phyloP scores from a whole-genome alignment of 2,888 invertebrate species.

The Drosophila limbata region DNA sequence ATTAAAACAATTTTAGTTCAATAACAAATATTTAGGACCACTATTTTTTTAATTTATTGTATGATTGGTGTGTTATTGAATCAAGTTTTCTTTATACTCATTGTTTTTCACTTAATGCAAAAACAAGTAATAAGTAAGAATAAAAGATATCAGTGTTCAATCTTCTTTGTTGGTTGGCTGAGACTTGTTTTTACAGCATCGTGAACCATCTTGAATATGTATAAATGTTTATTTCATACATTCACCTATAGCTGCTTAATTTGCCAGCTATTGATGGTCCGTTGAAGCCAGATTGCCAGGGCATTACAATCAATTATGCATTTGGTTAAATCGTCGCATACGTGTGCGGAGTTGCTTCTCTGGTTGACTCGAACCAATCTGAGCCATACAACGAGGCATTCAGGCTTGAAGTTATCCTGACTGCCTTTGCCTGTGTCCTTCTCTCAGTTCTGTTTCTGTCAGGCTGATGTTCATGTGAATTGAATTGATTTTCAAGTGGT shows the following conservation, averaged over 20 bases:
- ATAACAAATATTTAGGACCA: too few relatives aligned
- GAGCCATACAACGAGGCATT: constrained; percentile 39
- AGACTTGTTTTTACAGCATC: constrained; percentile 27
- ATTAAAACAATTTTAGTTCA: too few relatives aligned
- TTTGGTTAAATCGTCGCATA: constrained; percentile 74
- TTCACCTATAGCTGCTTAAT: constrained; percentile 56
- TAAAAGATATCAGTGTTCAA: background rate
- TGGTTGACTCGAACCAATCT: constrained; percentile 48
- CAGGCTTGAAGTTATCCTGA: constrained; percentile 55
- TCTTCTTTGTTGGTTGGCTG: background rate
- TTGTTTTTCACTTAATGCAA: too few relatives aligned
- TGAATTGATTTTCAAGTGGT: constrained; percentile 76
- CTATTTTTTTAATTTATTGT: too few relatives aligned
- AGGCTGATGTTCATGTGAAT: constrained; percentile 68
- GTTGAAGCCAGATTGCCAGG: constrained; percentile 55
- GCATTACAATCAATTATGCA: constrained; percentile 73
- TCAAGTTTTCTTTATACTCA: too few relatives aligned
- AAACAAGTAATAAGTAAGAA: background rate
- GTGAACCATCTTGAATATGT: constrained; percentile 26
- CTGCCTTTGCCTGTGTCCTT: constrained; percentile 20
- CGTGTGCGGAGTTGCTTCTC: constrained; percentile 37
- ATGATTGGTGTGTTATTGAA: too few relatives aligned
- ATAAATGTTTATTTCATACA: constrained; percentile 43
- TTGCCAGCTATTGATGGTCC: constrained; percentile 46
- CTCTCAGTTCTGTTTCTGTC: constrained; percentile 47